Conservation (phyloP, 2,113 vertebrate species). For the Proteles cristata region DNA sequence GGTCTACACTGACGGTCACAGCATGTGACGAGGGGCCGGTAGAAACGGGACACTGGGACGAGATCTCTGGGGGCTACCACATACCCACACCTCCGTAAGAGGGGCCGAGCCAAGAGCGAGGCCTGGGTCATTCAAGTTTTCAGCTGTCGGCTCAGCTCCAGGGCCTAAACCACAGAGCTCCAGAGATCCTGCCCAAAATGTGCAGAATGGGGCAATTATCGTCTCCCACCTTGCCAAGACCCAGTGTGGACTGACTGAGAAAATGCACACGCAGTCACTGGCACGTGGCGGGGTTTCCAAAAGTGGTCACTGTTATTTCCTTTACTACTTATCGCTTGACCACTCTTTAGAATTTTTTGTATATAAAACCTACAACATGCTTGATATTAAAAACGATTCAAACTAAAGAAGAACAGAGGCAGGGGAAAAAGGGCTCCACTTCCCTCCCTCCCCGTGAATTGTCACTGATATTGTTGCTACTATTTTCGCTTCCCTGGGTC, state of each 20-base stretch:
- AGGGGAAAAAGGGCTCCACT: no score
- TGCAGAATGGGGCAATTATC: background rate
- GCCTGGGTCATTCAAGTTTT: background rate
- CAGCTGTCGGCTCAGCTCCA: background rate
- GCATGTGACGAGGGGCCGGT: background rate
- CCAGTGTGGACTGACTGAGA: background rate
- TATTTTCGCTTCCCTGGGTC: background rate
- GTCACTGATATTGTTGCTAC: fast-evolving
- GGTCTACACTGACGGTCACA: background rate
- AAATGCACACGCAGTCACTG: background rate
- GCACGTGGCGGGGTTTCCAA: background rate
- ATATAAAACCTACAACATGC: background rate
- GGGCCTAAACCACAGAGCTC: background rate
- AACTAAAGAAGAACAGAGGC: background rate
- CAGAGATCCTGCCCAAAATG: background rate
- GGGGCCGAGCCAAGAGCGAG: background rate
- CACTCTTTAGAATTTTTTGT: background rate
- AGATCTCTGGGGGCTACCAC: background rate
- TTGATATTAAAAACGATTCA: conserved; percentile 1
- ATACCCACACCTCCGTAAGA: no score
- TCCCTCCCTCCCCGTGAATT: background rate
- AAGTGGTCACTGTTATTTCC: background rate
- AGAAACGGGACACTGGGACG: background rate
- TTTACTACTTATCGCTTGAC: background rate
- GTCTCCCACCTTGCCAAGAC: background rate